phyloP scores from a whole-genome alignment of 2,888 invertebrate species.

The Stenodema calcarata region DNA sequence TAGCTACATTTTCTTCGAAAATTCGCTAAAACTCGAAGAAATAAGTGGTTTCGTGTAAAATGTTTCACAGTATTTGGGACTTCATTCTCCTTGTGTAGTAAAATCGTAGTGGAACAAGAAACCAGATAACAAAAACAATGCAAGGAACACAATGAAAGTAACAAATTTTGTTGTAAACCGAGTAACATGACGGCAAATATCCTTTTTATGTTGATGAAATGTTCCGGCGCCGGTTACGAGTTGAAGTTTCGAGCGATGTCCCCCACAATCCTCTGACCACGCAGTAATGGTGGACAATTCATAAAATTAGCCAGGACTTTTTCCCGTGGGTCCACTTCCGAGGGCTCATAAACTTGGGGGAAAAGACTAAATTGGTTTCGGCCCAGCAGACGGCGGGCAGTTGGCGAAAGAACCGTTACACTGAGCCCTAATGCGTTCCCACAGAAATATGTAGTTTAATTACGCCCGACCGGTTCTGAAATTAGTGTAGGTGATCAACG shows the following conservation, averaged over 20 bases:
- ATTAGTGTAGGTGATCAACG: too few species aligned
- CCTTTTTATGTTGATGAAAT: neutral
- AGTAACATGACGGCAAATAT: neutral
- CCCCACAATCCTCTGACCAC: neutral
- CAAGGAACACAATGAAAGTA: too few species aligned
- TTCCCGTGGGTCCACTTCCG: neutral
- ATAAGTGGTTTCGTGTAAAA: too few species aligned
- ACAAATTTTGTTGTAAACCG: neutral
- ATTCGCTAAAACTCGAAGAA: too few species aligned
- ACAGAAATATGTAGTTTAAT: neutral
- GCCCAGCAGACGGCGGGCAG: neutral
- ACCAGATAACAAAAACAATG: too few species aligned
- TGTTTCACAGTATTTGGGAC: too few species aligned
- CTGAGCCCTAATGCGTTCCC: neutral
- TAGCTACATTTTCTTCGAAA: too few species aligned
- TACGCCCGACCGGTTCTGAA: neutral
- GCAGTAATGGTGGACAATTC: neutral
- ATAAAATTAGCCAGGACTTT: neutral
- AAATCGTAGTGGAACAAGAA: too few species aligned
- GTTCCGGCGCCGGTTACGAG: neutral
- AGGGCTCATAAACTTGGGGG: neutral
- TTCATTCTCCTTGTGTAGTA: too few species aligned
- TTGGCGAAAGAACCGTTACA: neutral
- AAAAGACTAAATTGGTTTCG: neutral
- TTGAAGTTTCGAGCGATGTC: neutral